phyloP scores from a whole-genome alignment of 2,888 invertebrate species.

The Amblyjoppa fuscipennis region DNA sequence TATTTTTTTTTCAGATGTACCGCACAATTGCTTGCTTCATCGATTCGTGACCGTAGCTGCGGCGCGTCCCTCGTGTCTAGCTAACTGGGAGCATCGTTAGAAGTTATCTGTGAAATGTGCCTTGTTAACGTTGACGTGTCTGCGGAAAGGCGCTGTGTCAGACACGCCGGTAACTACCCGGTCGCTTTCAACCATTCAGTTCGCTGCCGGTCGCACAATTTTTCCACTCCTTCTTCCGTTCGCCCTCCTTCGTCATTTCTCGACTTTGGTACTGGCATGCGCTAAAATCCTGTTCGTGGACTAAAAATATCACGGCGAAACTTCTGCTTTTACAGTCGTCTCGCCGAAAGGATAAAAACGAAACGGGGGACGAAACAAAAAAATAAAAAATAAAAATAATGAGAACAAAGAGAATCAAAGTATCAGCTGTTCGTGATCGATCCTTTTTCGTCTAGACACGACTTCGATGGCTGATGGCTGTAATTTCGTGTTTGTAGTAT shows the following conservation, averaged over 20 bases:
- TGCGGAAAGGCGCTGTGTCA: conserved; percentile 72
- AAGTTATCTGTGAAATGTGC: conserved; percentile 73
- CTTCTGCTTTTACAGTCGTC: conserved; percentile 57
- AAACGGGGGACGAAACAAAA: conserved; percentile 18
- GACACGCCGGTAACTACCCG: conserved; percentile 69
- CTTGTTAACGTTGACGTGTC: conserved; percentile 73
- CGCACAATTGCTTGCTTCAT: conserved; percentile 10
- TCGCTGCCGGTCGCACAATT: conserved; percentile 62
- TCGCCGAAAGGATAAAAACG: conserved; percentile 35
- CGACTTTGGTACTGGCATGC: conserved; percentile 23
- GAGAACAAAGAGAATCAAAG: conserved; percentile 44
- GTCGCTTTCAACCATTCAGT: conserved; percentile 62
- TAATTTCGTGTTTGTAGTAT: conserved; percentile 39
- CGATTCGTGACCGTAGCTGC: conserved; percentile 29
- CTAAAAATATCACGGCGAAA: conserved; percentile 41
- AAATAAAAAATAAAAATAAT: conserved; percentile 42
- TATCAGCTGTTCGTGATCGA: conserved; percentile 55
- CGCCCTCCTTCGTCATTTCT: conserved; percentile 45
- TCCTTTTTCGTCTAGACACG: conserved; percentile 60
- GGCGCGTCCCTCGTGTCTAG: conserved; percentile 29
- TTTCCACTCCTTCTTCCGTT: conserved; percentile 50
- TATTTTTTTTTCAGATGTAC: background rate
- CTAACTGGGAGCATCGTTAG: conserved; percentile 67
- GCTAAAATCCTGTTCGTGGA: conserved; percentile 20
- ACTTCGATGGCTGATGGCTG: conserved; percentile 38